phyloP scores from a whole-genome alignment of 1,140 invertebrate genomes.

The Meloidogyne floridensis region DNA sequence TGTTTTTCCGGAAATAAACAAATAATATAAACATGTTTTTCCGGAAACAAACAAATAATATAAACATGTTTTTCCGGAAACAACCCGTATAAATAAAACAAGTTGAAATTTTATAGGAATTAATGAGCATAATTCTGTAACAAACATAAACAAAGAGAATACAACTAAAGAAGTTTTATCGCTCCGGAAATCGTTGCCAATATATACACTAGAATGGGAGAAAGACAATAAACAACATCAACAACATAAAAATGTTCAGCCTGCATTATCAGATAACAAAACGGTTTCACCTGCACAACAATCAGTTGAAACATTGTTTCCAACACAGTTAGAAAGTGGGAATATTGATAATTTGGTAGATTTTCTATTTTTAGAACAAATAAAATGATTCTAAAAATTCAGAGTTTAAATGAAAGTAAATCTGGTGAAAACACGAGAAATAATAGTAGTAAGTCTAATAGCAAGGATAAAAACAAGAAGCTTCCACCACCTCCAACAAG shows the following conservation, averaged over 20 bases:
- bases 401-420: not conserved
- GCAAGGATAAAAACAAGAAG: not conserved
- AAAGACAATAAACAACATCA: not conserved
- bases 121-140: not conserved
- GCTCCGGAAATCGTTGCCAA: not conserved
- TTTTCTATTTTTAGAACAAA: not conserved
- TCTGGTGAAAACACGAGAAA: not conserved
- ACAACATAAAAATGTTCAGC: not conserved
- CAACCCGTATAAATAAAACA: too few species aligned
- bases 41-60: too few species aligned
- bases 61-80: too few species aligned
- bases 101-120: not conserved
- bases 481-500: not conserved
- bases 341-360: not conserved
- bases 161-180: not conserved
- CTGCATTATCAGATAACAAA: not conserved
- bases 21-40: too few species aligned
- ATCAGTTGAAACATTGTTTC: not conserved
- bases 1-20: too few species aligned
- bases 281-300: not conserved
- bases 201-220: not conserved
- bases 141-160: not conserved
- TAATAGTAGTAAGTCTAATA: not conserved
- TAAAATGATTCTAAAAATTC: not conserved
- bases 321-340: not conserved